phyloP scores from a whole-genome alignment of 2,113 vertebrate species.

The Ptilorrhoa leucosticta region DNA sequence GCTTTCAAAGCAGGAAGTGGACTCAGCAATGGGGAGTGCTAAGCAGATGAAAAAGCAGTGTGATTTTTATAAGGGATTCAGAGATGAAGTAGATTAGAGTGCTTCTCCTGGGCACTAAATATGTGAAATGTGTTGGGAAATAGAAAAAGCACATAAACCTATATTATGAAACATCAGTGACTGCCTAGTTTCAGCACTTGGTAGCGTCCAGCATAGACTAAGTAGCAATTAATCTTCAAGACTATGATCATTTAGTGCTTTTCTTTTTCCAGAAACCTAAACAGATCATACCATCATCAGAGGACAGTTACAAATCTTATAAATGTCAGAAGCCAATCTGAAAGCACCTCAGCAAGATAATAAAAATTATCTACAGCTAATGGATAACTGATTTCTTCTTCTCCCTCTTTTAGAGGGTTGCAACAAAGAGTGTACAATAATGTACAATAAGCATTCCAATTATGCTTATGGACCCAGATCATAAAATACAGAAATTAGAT shows the following conservation, averaged over 20 bases:
- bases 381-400: not conserved
- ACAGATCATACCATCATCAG: not conserved
- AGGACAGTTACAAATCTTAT: not conserved
- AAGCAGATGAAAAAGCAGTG: not conserved
- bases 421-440: not conserved
- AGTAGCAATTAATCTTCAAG: not conserved
- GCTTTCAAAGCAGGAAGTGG: slow-evolving; percentile 26
- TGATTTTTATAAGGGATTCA: not conserved
- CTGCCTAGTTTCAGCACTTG: not conserved
- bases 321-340: not conserved
- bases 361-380: not conserved
- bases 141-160: not conserved
- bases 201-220: not conserved
- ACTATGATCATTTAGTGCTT: not conserved
- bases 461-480: not conserved
- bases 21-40: not conserved
- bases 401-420: not conserved
- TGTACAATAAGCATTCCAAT: not conserved
- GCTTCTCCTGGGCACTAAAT: not conserved
- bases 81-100: not conserved
- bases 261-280: not conserved
- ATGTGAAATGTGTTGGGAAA: not conserved
- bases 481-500: not conserved
- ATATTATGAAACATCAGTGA: not conserved
- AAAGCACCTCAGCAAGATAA: not conserved